Evolutionary conservation across 2,888 invertebrate genomes (phyloP).

Genomic region (Drosophila nr. fundita): DNA sequence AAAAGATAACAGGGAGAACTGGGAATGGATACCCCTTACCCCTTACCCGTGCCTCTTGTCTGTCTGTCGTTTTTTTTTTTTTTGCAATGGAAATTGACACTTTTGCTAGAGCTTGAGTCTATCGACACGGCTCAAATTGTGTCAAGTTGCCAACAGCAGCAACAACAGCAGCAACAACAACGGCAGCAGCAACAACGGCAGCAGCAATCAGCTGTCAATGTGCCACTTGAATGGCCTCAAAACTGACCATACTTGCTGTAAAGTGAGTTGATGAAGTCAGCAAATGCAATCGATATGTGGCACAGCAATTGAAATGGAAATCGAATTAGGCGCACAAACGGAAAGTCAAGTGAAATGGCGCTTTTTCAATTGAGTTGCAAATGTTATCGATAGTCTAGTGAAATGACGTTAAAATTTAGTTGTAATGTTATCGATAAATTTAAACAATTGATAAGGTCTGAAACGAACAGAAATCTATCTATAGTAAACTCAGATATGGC

Average conservation of each 20-base stretch:
- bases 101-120: conserved; percentile 39
- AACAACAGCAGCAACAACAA: conserved; percentile 19
- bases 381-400: conserved; percentile 10
- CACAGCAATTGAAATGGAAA: conserved; percentile 46
- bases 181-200: conserved; percentile 22
- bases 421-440: neutral
- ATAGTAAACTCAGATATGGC: neutral
- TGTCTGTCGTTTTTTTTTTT: conserved; percentile 32
- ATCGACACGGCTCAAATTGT: conserved; percentile 64
- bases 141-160: conserved; percentile 69
- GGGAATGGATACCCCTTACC: neutral
- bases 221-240: conserved; percentile 69
- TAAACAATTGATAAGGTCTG: neutral
- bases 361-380: conserved; percentile 3
- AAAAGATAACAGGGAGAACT: conserved; percentile 3
- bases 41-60: neutral
- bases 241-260: conserved; percentile 63
- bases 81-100: conserved; percentile 72
- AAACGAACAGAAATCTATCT: neutral
- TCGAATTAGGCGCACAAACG: conserved; percentile 36
- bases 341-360: conserved; percentile 34
- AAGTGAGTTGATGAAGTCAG: conserved; percentile 62
- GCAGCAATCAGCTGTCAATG: conserved; percentile 67
- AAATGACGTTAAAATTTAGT: neutral
- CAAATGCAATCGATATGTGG: conserved; percentile 52